Evolutionary conservation across 2,113 vertebrate species (phyloP), one percentile per base, ranked within the genome.

Genomic region (Tychaedon coryphoeus): DNA sequence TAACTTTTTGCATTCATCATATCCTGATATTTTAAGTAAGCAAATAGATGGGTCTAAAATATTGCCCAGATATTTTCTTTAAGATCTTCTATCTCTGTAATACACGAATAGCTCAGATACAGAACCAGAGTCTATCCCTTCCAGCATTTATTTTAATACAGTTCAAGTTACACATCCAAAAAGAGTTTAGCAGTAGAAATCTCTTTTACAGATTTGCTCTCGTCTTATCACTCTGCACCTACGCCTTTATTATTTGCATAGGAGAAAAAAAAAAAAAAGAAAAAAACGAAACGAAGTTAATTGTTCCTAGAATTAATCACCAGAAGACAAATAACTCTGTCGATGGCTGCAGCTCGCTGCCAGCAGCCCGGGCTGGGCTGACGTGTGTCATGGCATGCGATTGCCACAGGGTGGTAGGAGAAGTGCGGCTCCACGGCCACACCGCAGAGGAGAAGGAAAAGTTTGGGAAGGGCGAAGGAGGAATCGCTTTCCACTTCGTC

Each of bases 391-490:
- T 98, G 97, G 96, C 98, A 93, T 7, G 93, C 85, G 94, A 94
- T 97, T 97, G 95, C 98, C 98, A 98, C 98, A 98, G 98, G 98
- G 98, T 97, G 98, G 98, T 98, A 97, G 97, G 86, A 98, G 98
- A 57, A 94, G 83, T 96, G 97, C 96, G 69, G 95, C 18, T 93
- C 79, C 88, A 8, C 77, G 5, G 24, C 94, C 72, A 29, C 92
- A 3, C 84, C 70, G 6, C 67, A 0, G 14, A 90, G 80, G 28
- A 64, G 57, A 54, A 50, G 31, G 36, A 23, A 92, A 96, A 92
- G 42, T 94, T 87, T 45, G 36, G 90, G 40, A 56, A 79, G 82
- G 88, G 65, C 23, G 71, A 67, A 71, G 76, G 45, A 75, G 65
- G 70, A 90, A 62, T 65, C 50, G 33, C 92, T 95, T 71, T 38